phyloP scores from a whole-genome alignment of 1,140 invertebrate species.

The Drosophila auraria region DNA sequence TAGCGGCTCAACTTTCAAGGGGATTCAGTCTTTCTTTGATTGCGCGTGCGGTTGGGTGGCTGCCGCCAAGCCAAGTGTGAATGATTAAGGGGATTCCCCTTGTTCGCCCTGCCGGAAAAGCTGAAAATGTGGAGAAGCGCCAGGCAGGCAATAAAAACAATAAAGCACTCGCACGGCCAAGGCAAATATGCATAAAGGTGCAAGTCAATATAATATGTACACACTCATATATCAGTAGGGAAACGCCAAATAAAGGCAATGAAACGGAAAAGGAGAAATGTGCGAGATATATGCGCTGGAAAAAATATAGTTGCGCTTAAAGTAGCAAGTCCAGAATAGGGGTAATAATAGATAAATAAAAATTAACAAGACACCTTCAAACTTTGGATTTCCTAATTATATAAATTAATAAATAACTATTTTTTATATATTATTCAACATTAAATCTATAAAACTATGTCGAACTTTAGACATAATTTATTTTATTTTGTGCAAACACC shows the following conservation, averaged over 20 bases:
- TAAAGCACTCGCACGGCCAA: slow-evolving; percentile 15
- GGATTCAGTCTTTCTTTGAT: slow-evolving; percentile 26
- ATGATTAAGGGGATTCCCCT: slow-evolving; percentile 55
- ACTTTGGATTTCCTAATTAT: no score
- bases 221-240: slow-evolving; percentile 14
- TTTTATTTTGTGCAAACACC: no score
- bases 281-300: neutral
- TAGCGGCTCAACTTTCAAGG: slow-evolving; percentile 60
- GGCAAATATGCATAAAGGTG: slow-evolving; percentile 38
- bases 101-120: neutral
- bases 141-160: slow-evolving; percentile 27
- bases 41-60: slow-evolving; percentile 4
- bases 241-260: slow-evolving; percentile 28
- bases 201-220: slow-evolving; percentile 31
- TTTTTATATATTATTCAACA: no score
- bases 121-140: slow-evolving; percentile 15
- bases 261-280: slow-evolving; percentile 58
- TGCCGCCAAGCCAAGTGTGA: slow-evolving; percentile 62
- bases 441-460: no score
- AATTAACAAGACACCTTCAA: no score
- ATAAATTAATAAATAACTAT: no score
- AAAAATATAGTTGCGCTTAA: neutral
- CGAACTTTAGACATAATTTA: no score
- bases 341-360: no score
- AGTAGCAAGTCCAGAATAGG: no score